These are phyloP conservation scores for Halcyon malimbica DNA, from an alignment of 2,113 vertebrate species.

Conservation along the genomic window DNA sequence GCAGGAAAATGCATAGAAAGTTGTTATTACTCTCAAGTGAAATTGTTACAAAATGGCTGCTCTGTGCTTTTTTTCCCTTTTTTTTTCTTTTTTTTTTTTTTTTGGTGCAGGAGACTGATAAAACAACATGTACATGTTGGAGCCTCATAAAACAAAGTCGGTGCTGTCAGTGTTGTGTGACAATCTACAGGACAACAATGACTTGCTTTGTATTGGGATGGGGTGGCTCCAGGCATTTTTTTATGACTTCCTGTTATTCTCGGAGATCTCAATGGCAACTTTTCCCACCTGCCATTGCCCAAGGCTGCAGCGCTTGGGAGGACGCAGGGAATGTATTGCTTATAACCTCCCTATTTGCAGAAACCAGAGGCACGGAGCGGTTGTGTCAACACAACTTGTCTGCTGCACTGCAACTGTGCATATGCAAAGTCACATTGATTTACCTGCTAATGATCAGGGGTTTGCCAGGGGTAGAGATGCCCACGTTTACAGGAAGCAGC, in stretches of 20 bases:
- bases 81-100: background rate
- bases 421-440: background rate
- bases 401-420: background rate
- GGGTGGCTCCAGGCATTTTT: background rate
- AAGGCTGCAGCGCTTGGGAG: background rate
- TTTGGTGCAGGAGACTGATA: background rate
- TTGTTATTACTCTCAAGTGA: background rate
- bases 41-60: constrained; percentile 26
- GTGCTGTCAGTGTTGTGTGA: background rate
- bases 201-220: background rate
- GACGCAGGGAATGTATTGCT: background rate
- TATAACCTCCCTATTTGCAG: background rate
- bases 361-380: background rate
- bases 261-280: background rate
- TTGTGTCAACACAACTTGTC: background rate
- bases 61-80: background rate
- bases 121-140: accelerated
- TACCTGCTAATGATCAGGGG: background rate
- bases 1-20: background rate
- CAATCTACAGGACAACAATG: background rate
- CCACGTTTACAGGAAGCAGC: background rate
- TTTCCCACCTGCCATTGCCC: background rate
- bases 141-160: background rate
- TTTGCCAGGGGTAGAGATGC: background rate
- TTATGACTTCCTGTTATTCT: background rate